Conservation (phyloP, 35 echinoderm and acorn worm genomes). For the Ptychodera flava region DNA sequence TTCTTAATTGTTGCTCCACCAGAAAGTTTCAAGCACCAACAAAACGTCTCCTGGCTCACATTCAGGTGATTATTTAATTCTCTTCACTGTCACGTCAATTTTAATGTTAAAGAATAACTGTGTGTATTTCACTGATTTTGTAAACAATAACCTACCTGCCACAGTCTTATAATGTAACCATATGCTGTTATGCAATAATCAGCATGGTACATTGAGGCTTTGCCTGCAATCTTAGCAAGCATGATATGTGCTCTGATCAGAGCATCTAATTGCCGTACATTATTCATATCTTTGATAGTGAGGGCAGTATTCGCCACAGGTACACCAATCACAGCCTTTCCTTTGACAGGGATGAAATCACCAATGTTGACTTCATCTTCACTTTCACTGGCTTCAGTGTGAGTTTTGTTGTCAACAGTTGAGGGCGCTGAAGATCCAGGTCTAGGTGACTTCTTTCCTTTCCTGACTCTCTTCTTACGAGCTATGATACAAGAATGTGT, state of each 20-base stretch:
- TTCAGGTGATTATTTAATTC: too few relatives aligned
- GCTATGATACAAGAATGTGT: too few relatives aligned
- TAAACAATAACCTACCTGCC: constrained; percentile 98
- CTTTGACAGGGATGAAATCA: constrained; percentile 73
- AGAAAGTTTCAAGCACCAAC: too few relatives aligned
- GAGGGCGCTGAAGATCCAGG: background rate
- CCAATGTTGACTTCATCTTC: constrained; percentile 40
- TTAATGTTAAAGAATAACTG: too few relatives aligned
- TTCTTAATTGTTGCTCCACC: too few relatives aligned
- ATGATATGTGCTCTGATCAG: constrained; percentile 76
- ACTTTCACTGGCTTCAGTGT: constrained; percentile 5
- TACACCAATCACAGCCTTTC: constrained; percentile 65
- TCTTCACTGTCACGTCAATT: too few relatives aligned
- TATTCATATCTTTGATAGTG: constrained; percentile 51
- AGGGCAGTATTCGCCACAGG: constrained; percentile 52
- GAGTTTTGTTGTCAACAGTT: background rate
- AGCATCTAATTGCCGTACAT: constrained; percentile 64
- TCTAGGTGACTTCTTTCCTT: background rate
- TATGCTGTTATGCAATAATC: constrained; percentile 73
- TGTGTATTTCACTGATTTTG: too few relatives aligned
- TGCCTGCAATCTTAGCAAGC: constrained; percentile 71
- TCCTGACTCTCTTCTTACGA: background rate
- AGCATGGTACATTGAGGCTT: constrained; percentile 44
- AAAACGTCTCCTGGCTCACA: too few relatives aligned
- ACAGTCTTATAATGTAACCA: constrained; percentile 72